Base-by-base conservation (phyloP, 2,888 invertebrate species). In the Sialis fuliginosa region DNA sequence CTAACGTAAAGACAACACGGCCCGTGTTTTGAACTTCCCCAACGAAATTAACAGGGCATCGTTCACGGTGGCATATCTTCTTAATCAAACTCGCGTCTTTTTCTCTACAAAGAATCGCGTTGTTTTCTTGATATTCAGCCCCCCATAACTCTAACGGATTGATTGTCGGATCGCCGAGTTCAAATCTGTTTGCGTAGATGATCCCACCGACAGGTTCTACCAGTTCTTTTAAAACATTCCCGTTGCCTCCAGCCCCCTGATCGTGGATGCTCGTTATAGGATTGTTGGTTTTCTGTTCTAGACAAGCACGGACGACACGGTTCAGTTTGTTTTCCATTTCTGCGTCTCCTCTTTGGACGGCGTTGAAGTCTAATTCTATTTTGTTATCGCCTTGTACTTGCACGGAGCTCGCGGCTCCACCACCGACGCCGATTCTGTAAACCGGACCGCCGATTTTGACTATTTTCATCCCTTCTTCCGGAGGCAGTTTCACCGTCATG, bases 271-370 rank as follows among this genome's bases (percentile, higher is more conserved):
- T 84, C 55, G 74, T 72, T 55, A 97, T 92, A 2, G 96, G 96
- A 68, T 97, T 93, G 9, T 71, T 67, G 1, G 74, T 70, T 1
- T 77, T 77, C 60, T 83, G 68, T 68, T 98, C 97, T 33, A 90
- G 69, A 58, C 97, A 97, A 1, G 88, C 87, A 52, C 96, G 72
- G 1, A 98, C 88, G 3, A 95, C 82, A 49, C 97, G 72, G 64
- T 97, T 95, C 34, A 97, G 66, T 63, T 97, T 95, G 61, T 97
- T 93, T 54, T 95, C 96, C 97, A 98, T 97, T 72, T 98, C 96
- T 2, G 97, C 87, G 66, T 98, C 97, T 43, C 88, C 90, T 68
- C 93, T 75, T 66, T 98, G 97, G 0, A 98, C 97, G 0, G 97
- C 97, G 52, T 90, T 90, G 57, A 93, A 96, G 65, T 98, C 97